Evolutionary conservation across 2,797 vertebrate species (phyloP).

Genomic region (Centropyge bicolor): DNA sequence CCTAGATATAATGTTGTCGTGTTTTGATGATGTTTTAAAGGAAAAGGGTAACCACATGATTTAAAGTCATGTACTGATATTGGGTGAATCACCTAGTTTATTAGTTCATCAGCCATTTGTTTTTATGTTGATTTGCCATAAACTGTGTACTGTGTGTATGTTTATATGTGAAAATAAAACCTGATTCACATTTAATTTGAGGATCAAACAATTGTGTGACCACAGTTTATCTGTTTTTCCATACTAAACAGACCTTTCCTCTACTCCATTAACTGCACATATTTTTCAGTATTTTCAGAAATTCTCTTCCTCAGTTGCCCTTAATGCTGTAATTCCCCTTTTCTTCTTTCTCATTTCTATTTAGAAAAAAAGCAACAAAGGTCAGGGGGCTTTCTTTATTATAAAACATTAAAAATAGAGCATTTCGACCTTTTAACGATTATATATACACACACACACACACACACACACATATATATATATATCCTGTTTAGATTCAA

Average conservation of each 20-base stretch:
- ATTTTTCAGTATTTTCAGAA: not conserved
- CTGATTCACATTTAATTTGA: too few relatives aligned
- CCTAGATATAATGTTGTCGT: too few relatives aligned
- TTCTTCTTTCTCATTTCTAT: not conserved
- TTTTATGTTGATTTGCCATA: too few relatives aligned
- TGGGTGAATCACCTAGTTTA: too few relatives aligned
- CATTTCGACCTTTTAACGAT: not conserved
- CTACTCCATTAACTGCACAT: not conserved
- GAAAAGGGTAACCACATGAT: too few relatives aligned
- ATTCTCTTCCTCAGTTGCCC: not conserved
- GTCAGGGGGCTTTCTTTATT: not conserved
- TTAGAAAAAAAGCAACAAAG: not conserved
- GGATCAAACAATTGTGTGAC: not conserved
- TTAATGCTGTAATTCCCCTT: not conserved
- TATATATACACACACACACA: too few relatives aligned
- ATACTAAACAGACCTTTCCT: not conserved
- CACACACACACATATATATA: too few relatives aligned
- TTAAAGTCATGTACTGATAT: too few relatives aligned
- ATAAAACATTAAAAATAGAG: not conserved
- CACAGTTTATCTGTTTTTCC: not conserved
- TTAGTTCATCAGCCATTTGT: too few relatives aligned
- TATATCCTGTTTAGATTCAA: not conserved
- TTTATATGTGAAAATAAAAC: too few relatives aligned
- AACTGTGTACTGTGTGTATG: too few relatives aligned
- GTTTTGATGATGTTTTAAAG: too few relatives aligned